Conservation (phyloP, 2,113 vertebrate species). For the Caracal caracal region DNA sequence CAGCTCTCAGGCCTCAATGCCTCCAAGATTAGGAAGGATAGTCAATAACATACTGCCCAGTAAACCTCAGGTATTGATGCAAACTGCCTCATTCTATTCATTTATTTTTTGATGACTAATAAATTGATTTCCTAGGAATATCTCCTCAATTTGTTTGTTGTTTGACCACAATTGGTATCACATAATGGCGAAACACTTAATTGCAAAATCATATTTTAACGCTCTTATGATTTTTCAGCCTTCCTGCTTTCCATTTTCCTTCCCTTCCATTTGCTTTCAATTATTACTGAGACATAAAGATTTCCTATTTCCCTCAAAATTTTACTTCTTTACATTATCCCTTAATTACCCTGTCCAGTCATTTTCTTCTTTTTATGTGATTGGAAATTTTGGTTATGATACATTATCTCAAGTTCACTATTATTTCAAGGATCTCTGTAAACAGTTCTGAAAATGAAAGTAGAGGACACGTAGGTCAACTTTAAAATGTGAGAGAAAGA, state of each 20-base stretch:
- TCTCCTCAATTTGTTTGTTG: neutral
- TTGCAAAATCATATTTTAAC: neutral
- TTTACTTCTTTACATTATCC: neutral
- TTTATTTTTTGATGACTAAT: neutral
- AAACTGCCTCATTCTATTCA: rapidly evolving
- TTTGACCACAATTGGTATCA: neutral
- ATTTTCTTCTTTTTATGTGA: neutral
- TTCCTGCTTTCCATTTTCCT: neutral
- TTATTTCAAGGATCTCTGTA: neutral
- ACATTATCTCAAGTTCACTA: neutral
- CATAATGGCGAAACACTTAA: neutral
- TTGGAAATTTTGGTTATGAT: neutral
- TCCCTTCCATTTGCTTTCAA: neutral
- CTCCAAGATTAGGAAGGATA: neutral
- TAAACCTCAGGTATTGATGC: neutral
- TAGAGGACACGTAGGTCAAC: neutral
- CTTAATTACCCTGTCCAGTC: neutral
- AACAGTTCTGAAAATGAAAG: neutral
- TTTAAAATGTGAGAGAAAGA: neutral
- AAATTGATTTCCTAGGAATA: neutral
- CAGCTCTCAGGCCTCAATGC: neutral
- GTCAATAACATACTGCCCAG: neutral
- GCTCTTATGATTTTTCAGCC: neutral
- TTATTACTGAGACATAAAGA: neutral
- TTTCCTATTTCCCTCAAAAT: neutral